These are phyloP conservation scores for Tenualosa ilisha DNA, from an alignment of 2,797 vertebrate species.

Conservation along the genomic window DNA sequence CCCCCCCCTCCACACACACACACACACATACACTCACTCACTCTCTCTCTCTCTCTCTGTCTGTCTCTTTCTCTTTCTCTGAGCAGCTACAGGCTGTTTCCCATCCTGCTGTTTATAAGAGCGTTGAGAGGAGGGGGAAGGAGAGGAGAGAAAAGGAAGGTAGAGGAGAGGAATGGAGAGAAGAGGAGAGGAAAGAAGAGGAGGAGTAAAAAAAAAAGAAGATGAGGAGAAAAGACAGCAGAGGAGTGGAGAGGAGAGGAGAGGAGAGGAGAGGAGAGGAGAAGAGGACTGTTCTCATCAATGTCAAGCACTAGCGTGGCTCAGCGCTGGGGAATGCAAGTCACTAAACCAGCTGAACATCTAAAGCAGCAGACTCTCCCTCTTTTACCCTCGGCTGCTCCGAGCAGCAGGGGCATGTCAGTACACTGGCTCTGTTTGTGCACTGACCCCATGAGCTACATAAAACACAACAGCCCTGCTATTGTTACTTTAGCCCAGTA, in stretches of 20 bases:
- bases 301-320: background rate
- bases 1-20: background rate
- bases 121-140: conserved; percentile 5
- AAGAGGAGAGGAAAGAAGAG: background rate
- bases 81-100: conserved; percentile 31
- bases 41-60: too few species aligned
- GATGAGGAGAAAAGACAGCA: background rate
- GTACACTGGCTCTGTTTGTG: conserved; percentile 1
- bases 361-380: background rate
- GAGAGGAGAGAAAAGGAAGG: too few species aligned
- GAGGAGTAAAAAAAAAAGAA: background rate
- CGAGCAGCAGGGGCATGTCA: background rate
- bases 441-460: background rate
- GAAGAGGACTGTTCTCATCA: background rate
- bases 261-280: background rate
- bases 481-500: background rate
- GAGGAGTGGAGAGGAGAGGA: background rate
- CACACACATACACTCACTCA: too few species aligned
- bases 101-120: conserved; percentile 38
- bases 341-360: conserved; percentile 10
- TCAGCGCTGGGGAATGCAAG: background rate
- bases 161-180: background rate
- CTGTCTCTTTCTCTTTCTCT: background rate
- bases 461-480: background rate
- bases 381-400: background rate